Evolutionary conservation across 2,888 invertebrate genomes (phyloP), one percentile per base, ranked within the genome.

Genomic region (Dolomedes plantarius): DNA sequence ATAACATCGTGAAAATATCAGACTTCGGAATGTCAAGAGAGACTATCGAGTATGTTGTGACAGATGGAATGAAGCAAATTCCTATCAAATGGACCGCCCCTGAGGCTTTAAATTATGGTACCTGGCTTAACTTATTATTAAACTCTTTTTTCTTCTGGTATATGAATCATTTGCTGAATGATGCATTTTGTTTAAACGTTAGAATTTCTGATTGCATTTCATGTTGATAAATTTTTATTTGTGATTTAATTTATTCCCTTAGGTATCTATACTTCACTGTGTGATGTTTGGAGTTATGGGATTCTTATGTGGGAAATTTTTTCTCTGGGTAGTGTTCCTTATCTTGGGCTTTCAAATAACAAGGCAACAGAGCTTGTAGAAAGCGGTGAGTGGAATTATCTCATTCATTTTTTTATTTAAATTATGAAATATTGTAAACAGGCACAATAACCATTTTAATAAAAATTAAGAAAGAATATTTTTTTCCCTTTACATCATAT

Each of bases 61-160:
- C 98, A 1, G 98, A 98, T 89, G 98, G 98, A 39, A 97, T 98
- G 96, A 98, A 98, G 92, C 89, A 89, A 73, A 98, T 98, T 89
- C 98, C 98, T 0, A 98, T 98, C 87, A 98, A 98, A 92, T 98
- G 98, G 98, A 98, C 98, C 0, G 98, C 98, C 1, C 98, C 98
- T 0, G 98, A 98, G 92, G 98, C 98, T 3, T 93, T 98, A 13
- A 97, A 98, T 92, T 98, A 96, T 91, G 98, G 98, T 94, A 91
- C 64, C 1, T 5, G 5, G n/a, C 16, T 46, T 36, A 36, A n/a
- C n/a, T n/a, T 67, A 16, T 67, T n/a, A 23, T 9, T 62, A 16
- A 0, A n/a, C n/a, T 11, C 46, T 46, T 16, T n/a, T 19, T 62
- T 19, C 19, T 62, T 62, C 19, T 11, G 7, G 19, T 62, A 11